Percentiles rank a stretch among this genome's conserved stretches.
phyloP scores from a whole-genome alignment of 2,113 vertebrate species.

The Excalfactoria chinensis region DNA sequence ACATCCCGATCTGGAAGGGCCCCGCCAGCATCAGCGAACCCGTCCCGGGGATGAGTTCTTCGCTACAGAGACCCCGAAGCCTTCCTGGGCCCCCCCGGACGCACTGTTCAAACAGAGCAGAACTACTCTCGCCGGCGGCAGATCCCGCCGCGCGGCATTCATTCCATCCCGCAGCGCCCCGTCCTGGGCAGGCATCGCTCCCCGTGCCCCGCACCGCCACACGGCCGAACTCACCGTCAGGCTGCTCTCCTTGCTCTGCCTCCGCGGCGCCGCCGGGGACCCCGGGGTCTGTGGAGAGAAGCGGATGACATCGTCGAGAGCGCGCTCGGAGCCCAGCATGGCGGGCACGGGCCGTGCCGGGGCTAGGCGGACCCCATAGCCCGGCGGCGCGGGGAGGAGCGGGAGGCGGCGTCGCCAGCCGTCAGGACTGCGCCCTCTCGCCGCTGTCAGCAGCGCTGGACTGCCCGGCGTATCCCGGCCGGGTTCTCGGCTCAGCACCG shows the following conservation, averaged over 20 bases:
- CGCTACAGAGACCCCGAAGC: neutral
- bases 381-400: neutral
- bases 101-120: rapidly evolving
- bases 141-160: too few species aligned
- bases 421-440: neutral
- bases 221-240: slow-evolving; percentile 31
- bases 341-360: neutral
- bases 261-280: slow-evolving; percentile 43
- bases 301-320: slow-evolving; percentile 28
- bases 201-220: neutral
- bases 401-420: neutral
- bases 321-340: slow-evolving; percentile 50
- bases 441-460: neutral
- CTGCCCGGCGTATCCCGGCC: neutral
- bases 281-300: slow-evolving; percentile 52
- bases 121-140: rapidly evolving
- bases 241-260: slow-evolving; percentile 61
- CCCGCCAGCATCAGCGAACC: neutral
- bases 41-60: neutral
- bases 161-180: too few species aligned
- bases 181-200: too few species aligned
- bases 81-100: rapidly evolving
- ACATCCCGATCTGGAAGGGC: neutral
- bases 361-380: slow-evolving; percentile 6
- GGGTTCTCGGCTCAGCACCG: too few species aligned